These are phyloP conservation scores for Hypomecis punctinalis DNA, from an alignment of 2,888 invertebrate species.

Conservation along the genomic window DNA sequence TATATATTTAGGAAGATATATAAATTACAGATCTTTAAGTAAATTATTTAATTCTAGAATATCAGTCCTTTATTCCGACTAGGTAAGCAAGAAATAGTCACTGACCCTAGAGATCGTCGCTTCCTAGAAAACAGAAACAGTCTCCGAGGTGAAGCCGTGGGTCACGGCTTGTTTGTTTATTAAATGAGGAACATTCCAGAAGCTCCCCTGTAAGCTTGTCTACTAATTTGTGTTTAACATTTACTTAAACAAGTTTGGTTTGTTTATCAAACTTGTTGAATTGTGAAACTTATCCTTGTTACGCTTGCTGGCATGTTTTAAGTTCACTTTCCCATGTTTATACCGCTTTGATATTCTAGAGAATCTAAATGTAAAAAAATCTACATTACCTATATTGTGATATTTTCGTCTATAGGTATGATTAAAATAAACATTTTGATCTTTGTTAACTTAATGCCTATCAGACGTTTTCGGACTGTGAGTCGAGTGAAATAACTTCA, in stretches of 20 bases:
- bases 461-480: too few relatives aligned
- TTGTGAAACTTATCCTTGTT: slow-evolving; percentile 21
- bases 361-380: background rate
- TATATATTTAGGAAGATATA: too few relatives aligned
- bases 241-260: slow-evolving; percentile 15
- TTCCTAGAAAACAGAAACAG: too few relatives aligned
- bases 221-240: slow-evolving; percentile 19
- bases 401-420: background rate
- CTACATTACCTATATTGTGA: background rate
- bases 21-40: too few relatives aligned
- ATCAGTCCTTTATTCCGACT: too few relatives aligned
- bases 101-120: too few relatives aligned
- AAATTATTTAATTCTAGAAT: too few relatives aligned
- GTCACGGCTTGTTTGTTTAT: background rate
- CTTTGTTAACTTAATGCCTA: too few relatives aligned
- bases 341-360: background rate
- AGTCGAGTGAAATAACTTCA: too few relatives aligned
- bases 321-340: slow-evolving; percentile 5
- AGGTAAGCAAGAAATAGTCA: too few relatives aligned
- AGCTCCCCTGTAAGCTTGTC: slow-evolving; percentile 7
- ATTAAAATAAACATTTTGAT: too few relatives aligned
- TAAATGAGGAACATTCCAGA: slow-evolving; percentile 15
- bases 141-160: background rate
- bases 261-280: slow-evolving; percentile 18
- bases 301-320: background rate